These are phyloP conservation scores for Siniperca obscura DNA, from an alignment of 2,797 vertebrate species.

Conservation along the genomic window DNA sequence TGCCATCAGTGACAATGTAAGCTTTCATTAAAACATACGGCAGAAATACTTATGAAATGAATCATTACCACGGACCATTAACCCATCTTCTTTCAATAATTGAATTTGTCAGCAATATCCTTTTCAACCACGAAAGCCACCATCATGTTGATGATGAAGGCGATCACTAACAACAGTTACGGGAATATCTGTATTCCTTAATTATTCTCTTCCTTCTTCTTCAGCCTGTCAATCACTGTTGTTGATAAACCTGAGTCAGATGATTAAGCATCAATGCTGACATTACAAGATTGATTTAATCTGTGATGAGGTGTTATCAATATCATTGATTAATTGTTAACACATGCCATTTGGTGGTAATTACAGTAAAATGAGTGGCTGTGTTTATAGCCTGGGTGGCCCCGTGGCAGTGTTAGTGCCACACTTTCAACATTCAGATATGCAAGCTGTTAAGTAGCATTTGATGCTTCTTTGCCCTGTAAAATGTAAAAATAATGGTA, in stretches of 20 bases:
- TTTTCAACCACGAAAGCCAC: slow-evolving; percentile 92
- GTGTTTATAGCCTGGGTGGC: slow-evolving; percentile 19
- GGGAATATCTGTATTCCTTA: slow-evolving; percentile 45
- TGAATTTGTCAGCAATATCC: slow-evolving; percentile 97
- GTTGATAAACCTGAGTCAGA: slow-evolving; percentile 62
- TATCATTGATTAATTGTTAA: slow-evolving; percentile 68
- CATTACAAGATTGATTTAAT: slow-evolving; percentile 63
- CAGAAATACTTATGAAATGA: slow-evolving; percentile 94
- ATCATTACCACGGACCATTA: slow-evolving; percentile 97
- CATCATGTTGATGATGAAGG: slow-evolving; percentile 92
- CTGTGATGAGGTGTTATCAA: slow-evolving; percentile 62
- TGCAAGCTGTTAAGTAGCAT: slow-evolving; percentile 52
- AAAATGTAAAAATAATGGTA: slow-evolving; percentile 72
- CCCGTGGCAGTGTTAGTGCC: slow-evolving; percentile 28
- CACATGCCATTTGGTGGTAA: slow-evolving; percentile 29
- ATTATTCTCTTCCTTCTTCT: slow-evolving; percentile 45
- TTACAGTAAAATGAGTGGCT: slow-evolving; percentile 36
- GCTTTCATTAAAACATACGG: slow-evolving; percentile 91
- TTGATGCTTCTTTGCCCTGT: slow-evolving; percentile 41
- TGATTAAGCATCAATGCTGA: slow-evolving; percentile 51
- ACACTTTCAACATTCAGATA: slow-evolving; percentile 26
- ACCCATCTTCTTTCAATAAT: slow-evolving; percentile 95
- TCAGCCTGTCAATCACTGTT: slow-evolving; percentile 67
- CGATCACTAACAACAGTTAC: slow-evolving; percentile 36
- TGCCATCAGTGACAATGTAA: slow-evolving; percentile 88